These are phyloP conservation scores for Nanger granti DNA, from an alignment of 2,113 vertebrate genomes.

Conservation along the genomic window DNA sequence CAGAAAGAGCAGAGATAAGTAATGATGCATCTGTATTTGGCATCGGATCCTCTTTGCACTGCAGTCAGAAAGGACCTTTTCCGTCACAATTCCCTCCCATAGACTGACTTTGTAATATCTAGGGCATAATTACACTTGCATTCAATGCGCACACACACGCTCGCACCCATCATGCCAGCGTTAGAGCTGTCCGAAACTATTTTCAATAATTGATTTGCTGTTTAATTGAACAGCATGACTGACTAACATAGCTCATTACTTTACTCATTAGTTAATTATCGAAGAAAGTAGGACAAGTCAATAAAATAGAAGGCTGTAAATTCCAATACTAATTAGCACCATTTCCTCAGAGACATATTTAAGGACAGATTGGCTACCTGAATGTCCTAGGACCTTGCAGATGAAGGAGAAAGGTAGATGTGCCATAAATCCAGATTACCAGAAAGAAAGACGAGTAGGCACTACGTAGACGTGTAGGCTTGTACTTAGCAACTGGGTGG, in stretches of 20 bases:
- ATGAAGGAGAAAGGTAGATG: constrained; percentile 81
- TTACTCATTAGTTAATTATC: constrained; percentile 99
- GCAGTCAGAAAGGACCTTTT: constrained; percentile 23
- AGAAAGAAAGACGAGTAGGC: constrained; percentile 41
- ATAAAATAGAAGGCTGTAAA: constrained; percentile 99
- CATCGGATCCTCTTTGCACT: background rate
- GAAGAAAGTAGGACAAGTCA: constrained; percentile 99
- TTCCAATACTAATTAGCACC: constrained; percentile 99
- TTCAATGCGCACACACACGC: constrained; percentile 62
- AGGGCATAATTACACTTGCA: constrained; percentile 50
- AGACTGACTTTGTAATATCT: constrained; percentile 53
- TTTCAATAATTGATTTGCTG: constrained; percentile 99
- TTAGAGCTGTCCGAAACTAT: constrained; percentile 91
- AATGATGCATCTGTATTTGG: background rate
- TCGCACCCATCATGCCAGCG: constrained; percentile 62
- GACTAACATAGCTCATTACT: constrained; percentile 99
- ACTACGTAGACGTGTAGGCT: constrained; percentile 45
- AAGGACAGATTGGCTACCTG: constrained; percentile 98
- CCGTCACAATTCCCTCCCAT: background rate
- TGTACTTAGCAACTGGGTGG: constrained; percentile 28
- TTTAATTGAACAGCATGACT: constrained; percentile 99
- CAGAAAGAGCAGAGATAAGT: background rate
- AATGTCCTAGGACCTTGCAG: constrained; percentile 91
- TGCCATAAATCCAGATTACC: constrained; percentile 76
- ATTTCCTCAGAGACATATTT: constrained; percentile 99